phyloP scores from a whole-genome alignment of 2,797 vertebrate species.

The Australoheros facetus region DNA sequence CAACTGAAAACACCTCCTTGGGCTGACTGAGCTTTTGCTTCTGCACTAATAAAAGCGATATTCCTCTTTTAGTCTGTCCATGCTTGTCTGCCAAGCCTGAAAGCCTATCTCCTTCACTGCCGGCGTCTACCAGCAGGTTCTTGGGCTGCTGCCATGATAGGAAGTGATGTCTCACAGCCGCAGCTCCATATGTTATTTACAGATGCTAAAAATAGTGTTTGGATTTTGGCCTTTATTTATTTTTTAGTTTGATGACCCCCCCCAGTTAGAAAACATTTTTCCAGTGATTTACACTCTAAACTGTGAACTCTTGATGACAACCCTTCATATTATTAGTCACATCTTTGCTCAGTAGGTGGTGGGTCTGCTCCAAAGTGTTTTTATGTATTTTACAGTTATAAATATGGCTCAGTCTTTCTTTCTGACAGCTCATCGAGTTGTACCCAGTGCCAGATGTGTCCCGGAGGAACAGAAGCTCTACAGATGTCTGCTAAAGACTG shows the following conservation, averaged over 20 bases:
- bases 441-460: constrained; percentile 78
- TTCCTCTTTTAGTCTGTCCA: background rate
- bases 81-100: background rate
- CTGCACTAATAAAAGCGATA: background rate
- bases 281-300: background rate
- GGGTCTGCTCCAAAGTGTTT: background rate
- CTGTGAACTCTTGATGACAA: background rate
- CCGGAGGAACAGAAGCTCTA: constrained; percentile 82
- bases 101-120: background rate
- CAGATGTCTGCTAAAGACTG: constrained; percentile 76
- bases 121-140: background rate
- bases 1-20: background rate
- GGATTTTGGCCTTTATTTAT: background rate
- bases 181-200: constrained; percentile 2
- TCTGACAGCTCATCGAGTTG: constrained; percentile 81
- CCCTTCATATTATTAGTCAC: background rate
- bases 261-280: background rate
- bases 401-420: background rate
- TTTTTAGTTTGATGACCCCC: background rate
- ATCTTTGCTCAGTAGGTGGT: background rate
- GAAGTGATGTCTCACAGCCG: background rate
- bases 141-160: constrained; percentile 10
- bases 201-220: constrained; percentile 2
- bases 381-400: background rate
- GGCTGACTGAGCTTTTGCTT: background rate